Conservation (phyloP, 2,113 vertebrate species). For the Paramormyrops kingsleyae region DNA sequence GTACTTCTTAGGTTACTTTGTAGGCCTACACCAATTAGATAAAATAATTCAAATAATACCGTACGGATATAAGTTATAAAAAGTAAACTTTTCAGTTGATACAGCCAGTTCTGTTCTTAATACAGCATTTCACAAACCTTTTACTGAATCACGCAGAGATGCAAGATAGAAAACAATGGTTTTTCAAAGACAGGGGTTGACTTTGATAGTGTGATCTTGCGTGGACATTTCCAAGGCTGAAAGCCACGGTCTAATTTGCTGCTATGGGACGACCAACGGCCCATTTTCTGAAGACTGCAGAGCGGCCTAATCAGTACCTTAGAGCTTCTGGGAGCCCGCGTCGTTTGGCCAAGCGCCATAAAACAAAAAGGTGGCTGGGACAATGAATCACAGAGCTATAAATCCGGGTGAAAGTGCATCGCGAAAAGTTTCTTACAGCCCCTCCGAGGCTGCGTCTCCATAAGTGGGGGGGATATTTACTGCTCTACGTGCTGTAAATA, state of each 20-base stretch:
- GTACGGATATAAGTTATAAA: background rate
- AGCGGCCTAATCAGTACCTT: background rate
- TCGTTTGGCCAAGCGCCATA: background rate
- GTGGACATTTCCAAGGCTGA: conserved; percentile 3
- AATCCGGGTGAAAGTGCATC: background rate
- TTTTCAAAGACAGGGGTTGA: background rate
- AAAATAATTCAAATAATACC: background rate
- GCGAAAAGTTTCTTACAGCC: background rate
- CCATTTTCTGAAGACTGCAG: background rate
- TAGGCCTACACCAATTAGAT: background rate
- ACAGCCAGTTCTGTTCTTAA: background rate
- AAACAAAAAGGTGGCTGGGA: conserved; percentile 8
- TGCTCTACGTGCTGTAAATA: conserved; percentile 47
- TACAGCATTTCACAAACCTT: background rate
- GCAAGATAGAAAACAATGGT: background rate
- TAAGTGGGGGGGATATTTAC: conserved; percentile 29
- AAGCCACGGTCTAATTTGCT: background rate
- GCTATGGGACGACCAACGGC: background rate
- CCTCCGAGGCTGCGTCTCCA: background rate
- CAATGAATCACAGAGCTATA: conserved; percentile 16
- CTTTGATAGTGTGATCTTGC: background rate
- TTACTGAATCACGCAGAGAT: background rate
- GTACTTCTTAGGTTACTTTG: background rate
- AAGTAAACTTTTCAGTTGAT: background rate
- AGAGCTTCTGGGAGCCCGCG: background rate